Conservation (phyloP, 2,797 vertebrate genomes). For the Hoplostethus atlanticus region DNA sequence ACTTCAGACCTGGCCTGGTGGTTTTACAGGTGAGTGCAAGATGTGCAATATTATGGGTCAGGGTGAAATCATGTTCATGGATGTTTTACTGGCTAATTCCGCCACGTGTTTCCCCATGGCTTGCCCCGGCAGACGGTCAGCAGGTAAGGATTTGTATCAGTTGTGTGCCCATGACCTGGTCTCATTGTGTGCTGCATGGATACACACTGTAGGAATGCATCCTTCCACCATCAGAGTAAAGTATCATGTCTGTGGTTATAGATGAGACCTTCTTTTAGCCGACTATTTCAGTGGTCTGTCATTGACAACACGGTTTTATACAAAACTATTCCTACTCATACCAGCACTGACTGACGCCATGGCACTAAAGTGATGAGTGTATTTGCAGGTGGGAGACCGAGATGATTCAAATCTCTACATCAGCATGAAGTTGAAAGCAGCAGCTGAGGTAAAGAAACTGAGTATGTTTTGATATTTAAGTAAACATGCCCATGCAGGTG, state of each 20-base stretch:
- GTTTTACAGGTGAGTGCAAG: slow-evolving; percentile 91
- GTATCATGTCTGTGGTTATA: background rate
- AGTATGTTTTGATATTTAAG: background rate
- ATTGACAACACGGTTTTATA: background rate
- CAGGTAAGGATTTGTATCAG: slow-evolving; percentile 26
- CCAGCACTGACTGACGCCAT: background rate
- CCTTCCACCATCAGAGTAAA: background rate
- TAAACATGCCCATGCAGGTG: background rate
- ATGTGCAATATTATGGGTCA: background rate
- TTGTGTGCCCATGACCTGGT: slow-evolving; percentile 11
- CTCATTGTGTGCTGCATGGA: background rate
- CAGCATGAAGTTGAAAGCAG: slow-evolving; percentile 97
- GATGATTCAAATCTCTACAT: slow-evolving; percentile 99
- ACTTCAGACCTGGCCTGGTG: slow-evolving; percentile 93
- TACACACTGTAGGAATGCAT: slow-evolving; percentile 6
- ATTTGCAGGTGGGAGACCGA: slow-evolving; percentile 92
- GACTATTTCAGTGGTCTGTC: background rate
- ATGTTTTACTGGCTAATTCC: slow-evolving; percentile 8
- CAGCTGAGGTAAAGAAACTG: slow-evolving; percentile 89
- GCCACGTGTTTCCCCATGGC: slow-evolving; percentile 16
- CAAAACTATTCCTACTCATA: background rate
- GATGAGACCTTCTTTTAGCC: background rate
- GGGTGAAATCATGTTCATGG: background rate
- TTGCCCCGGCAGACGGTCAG: slow-evolving; percentile 22
- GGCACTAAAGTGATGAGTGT: slow-evolving; percentile 12